Percentiles rank a stretch among this genome's conserved stretches.
phyloP scores from a whole-genome alignment of 2,888 invertebrate species.

The Stenoptilia bipunctidactyla region DNA sequence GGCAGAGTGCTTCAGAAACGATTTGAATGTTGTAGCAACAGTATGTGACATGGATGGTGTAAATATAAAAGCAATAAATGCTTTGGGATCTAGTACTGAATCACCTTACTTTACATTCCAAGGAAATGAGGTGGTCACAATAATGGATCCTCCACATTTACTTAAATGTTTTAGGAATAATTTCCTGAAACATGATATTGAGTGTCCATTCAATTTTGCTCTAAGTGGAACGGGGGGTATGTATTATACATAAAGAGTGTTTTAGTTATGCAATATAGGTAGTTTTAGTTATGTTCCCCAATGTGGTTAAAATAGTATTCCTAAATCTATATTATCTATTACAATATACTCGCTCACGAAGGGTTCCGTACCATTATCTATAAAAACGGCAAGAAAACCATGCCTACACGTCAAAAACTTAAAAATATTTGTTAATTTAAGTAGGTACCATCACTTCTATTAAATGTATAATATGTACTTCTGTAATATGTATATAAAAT shows the following conservation, averaged over 20 bases:
- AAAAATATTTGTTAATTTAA: no score
- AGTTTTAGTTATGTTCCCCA: no score
- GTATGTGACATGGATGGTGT: constrained; percentile 16
- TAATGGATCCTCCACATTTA: constrained; percentile 14
- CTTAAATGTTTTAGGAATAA: constrained; percentile 15
- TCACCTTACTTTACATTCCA: constrained; percentile 3
- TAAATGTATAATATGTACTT: no score
- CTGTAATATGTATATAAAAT: no score
- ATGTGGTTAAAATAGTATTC: constrained; percentile 10
- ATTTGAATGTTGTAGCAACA: constrained; percentile 11
- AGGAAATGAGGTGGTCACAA: constrained; percentile 9
- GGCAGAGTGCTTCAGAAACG: constrained; percentile 6
- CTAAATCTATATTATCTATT: constrained; percentile 8
- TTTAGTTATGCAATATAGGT: constrained; percentile 5
- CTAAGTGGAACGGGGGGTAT: constrained; percentile 1
- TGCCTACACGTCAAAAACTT: no score
- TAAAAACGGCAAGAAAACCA: no score
- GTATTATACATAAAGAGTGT: background rate
- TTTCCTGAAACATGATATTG: constrained; percentile 13
- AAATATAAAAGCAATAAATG: constrained; percentile 10
- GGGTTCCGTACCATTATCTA: no score
- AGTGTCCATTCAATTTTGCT: constrained; percentile 4
- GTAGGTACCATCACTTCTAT: no score
- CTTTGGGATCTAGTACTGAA: constrained; percentile 10
- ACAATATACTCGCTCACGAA: no score